Evolutionary conservation across 1,140 invertebrate species (phyloP).

Genomic region (Melipona quadrifasciata): DNA sequence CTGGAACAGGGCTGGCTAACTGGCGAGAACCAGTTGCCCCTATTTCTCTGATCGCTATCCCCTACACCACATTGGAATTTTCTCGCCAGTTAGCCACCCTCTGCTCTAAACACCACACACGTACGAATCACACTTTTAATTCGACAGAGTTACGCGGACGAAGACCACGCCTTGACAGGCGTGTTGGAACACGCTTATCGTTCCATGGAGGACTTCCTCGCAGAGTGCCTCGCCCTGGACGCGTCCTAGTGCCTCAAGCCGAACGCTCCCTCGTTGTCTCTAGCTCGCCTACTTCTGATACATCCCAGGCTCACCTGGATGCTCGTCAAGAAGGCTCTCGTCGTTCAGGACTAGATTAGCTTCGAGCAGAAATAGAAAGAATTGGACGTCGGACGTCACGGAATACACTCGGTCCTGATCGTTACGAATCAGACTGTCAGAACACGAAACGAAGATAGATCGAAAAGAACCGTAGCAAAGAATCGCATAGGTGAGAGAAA

Average conservation of each 20-base stretch:
- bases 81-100: too few relatives aligned
- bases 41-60: too few relatives aligned
- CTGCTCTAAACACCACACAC: too few relatives aligned
- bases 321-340: conserved; percentile 21
- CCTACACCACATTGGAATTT: too few relatives aligned
- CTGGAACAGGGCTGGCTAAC: too few relatives aligned
- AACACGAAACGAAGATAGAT: neutral
- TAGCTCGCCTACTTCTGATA: conserved; percentile 74
- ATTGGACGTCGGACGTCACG: neutral
- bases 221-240: conserved; percentile 92
- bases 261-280: conserved; percentile 77
- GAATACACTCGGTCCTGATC: neutral
- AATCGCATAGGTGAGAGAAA: neutral
- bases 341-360: conserved; percentile 33
- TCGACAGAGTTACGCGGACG: conserved; percentile 90
- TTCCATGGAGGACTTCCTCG: conserved; percentile 92
- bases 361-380: neutral
- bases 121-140: neutral
- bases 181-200: conserved; percentile 92
- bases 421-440: neutral
- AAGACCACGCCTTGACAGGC: conserved; percentile 89
- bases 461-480: neutral
- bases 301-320: conserved; percentile 52
- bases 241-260: conserved; percentile 83
- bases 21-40: too few relatives aligned